These are phyloP conservation scores for Clupea harengus DNA, from an alignment of 2,113 vertebrate genomes.

Conservation along the genomic window DNA sequence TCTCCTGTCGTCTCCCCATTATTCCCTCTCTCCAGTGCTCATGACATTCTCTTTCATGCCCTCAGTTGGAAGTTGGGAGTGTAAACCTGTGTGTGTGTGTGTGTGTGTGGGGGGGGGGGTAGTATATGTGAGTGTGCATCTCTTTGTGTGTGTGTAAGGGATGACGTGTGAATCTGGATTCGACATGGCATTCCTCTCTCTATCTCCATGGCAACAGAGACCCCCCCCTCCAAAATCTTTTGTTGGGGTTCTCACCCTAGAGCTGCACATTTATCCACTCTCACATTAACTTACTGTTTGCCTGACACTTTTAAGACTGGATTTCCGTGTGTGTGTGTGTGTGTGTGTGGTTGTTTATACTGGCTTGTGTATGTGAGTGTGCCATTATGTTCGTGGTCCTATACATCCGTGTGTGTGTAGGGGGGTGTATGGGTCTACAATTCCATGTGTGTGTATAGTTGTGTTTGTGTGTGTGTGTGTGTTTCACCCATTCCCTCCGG, in stretches of 20 bases:
- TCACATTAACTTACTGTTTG: neutral
- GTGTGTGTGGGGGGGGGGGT: neutral
- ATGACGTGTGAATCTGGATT: constrained; percentile 47
- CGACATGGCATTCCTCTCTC: constrained; percentile 60
- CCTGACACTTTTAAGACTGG: neutral
- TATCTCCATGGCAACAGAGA: constrained; percentile 58
- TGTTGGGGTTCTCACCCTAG: constrained; percentile 27
- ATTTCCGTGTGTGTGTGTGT: neutral
- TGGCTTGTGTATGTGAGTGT: neutral
- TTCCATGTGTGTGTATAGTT: neutral
- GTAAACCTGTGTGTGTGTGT: neutral
- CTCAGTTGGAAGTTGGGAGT: neutral
- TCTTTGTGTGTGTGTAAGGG: constrained; percentile 17
- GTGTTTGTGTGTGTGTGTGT: neutral
- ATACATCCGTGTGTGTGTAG: neutral
- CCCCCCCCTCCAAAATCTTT: constrained; percentile 33
- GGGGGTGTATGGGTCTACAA: neutral
- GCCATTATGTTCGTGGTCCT: no score
- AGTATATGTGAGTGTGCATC: constrained; percentile 42
- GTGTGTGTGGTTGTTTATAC: neutral
- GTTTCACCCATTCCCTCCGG: neutral
- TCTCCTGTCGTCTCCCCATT: no score
- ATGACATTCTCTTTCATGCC: no score
- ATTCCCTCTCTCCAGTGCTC: no score
- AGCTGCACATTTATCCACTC: neutral